Base-by-base conservation (phyloP, 2,797 vertebrate species). In the Gallinago nigripennis region DNA sequence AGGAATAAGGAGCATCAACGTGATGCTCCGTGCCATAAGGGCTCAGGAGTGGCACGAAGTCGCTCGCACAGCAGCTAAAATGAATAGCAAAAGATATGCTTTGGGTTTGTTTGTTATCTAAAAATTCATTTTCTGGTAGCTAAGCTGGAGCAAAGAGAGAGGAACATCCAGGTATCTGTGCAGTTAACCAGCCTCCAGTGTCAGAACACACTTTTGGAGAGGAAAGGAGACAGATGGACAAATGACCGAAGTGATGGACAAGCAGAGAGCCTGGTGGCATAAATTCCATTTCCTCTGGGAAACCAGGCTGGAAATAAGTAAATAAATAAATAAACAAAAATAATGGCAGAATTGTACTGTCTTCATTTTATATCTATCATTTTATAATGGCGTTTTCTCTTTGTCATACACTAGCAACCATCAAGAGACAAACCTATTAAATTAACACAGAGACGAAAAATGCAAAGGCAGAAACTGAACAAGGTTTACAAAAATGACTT, bases 111-210 rank as follows among this genome's bases (percentile, higher is more conserved):
- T 60, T 37, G 37, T 60, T 60, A 60, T 27, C 24, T 35, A 27
- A 37, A 37, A 37, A 60, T 53, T 33, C 2, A 24, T 35, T 66
- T 88, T 77, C 33, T 54, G n/a, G 23, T 65, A 45, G 71, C 33
- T 57, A 60, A 53, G 0, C 2, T 25, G 30, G 31, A 80, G 53
- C 10, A 17, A 43, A 41, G 27, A 16, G 15, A 48, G 33, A 82
- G 9, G 54, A 90, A 30, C 7, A 51, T 9, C 28, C 56, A 50
- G 57, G 16, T 31, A 13, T 9, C 37, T 37, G 43, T 2, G 5
- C 0, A 1, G 35, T 51, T 51, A 71, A 70, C 21, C n/a, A 45
- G 30, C 13, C 24, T 31, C 24, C 0, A 0, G 25, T 37, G 61
- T 71, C 20, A 28, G 73, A 75, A 35, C 20, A 23, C 0, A 0